phyloP scores from a whole-genome alignment of 2,888 invertebrate species.

The Cataglyphis rosenhaueri region DNA sequence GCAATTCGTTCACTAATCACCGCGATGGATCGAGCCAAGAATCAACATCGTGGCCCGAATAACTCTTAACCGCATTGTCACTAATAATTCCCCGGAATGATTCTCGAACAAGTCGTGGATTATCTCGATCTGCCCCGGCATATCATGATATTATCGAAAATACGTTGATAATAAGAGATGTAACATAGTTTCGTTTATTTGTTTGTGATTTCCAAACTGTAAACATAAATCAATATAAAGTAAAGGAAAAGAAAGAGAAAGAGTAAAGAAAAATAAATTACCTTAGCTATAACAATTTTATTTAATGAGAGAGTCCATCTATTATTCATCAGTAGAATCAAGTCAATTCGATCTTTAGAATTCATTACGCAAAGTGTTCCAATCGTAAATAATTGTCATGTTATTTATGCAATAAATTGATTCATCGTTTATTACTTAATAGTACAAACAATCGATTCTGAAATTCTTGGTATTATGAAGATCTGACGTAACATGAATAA shows the following conservation, averaged over 20 bases:
- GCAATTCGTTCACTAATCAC: constrained; percentile 65
- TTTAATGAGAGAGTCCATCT: constrained; percentile 11
- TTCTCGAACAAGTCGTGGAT: constrained; percentile 7
- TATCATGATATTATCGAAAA: constrained; percentile 14
- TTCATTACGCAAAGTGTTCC: not conserved
- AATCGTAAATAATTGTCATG: not conserved
- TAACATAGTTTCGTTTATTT: not conserved
- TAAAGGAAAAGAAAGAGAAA: not conserved
- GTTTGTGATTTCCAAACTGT: not conserved
- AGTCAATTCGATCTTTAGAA: constrained; percentile 4
- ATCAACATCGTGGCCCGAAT: constrained; percentile 53
- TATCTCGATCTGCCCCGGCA: constrained; percentile 15
- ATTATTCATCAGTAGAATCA: constrained; percentile 23
- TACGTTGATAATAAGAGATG: not conserved
- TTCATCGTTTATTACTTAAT: constrained; percentile 26
- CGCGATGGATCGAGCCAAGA: constrained; percentile 59
- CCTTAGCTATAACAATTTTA: not conserved
- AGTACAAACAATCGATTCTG: not conserved
- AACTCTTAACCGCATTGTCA: constrained; percentile 35
- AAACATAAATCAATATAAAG: not conserved
- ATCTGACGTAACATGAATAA: constrained; percentile 34
- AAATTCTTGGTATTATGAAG: constrained; percentile 9
- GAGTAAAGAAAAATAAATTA: not conserved
- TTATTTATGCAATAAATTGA: constrained; percentile 10
- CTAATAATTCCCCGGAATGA: constrained; percentile 26